Conservation (phyloP, 2,113 vertebrate species). For the Podocnemis expansa region DNA sequence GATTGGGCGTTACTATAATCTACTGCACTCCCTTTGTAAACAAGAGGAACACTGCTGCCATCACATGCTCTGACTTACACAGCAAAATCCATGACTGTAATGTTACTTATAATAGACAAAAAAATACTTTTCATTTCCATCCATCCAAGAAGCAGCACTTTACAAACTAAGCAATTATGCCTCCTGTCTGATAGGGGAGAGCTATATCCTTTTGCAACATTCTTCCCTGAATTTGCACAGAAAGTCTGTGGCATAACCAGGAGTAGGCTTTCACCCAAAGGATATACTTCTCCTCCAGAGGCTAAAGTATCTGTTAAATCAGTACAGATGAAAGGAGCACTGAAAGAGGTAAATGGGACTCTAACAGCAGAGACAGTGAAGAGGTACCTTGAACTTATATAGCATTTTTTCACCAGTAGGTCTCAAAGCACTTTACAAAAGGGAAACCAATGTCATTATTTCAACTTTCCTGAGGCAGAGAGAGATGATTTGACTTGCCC, state of each 20-base stretch:
- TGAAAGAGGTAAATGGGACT: fast-evolving
- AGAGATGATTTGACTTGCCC: background rate
- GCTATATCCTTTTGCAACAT: background rate
- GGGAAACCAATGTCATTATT: background rate
- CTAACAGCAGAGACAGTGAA: fast-evolving
- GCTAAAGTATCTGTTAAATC: background rate
- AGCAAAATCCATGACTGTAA: fast-evolving
- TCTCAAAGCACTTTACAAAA: background rate
- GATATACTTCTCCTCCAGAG: background rate
- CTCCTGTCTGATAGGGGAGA: background rate
- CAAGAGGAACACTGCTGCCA: background rate
- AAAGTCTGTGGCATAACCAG: background rate
- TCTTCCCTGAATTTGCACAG: background rate
- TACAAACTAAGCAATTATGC: background rate
- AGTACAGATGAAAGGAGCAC: background rate
- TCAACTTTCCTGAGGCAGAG: background rate
- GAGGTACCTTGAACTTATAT: too few species aligned
- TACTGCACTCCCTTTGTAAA: fast-evolving
- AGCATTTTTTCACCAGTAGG: background rate
- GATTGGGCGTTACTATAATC: background rate
- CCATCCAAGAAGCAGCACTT: fast-evolving
- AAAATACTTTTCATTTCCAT: background rate
- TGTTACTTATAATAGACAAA: background rate
- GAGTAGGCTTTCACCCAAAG: background rate
- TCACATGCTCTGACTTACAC: fast-evolving